Evolutionary conservation across 2,113 vertebrate species (phyloP), one percentile per base, ranked within the genome.

Genomic region (Drymodes brunneopygia): DNA sequence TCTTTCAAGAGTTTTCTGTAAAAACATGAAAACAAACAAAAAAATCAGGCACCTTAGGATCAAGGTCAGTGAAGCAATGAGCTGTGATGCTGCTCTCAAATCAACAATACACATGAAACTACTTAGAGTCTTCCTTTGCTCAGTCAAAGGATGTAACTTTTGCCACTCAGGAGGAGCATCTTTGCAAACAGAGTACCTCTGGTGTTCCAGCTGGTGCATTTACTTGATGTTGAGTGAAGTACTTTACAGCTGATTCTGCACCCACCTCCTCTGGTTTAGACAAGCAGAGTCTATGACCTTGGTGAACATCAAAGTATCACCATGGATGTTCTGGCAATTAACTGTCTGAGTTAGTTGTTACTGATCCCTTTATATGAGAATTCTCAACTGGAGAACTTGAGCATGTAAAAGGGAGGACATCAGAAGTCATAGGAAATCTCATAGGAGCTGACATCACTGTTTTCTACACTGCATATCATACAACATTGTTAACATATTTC

Each of bases 391-490:
- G 51, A 51, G 36, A 81, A 54, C 56, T 71, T 58, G 16, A 64
- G 35, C 24, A 7, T 36, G 18, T 74, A 94, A 48, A 84, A 88
- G 48, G 48, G 27, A 86, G 25, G 44, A 79, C 45, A 15, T 33
- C 11, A 36, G 60, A 84, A 74, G 29, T 64, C 60, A 40, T 9
- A 53, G 57, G 40, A 93, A 86, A 31, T 87, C 73, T 87, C 51
- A 42, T 3, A 74, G 86, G 72, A 95, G 47, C 91, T 60, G 71
- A 86, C 62, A 73, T 81, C 77, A 53, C 47, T 81, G n/a, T n/a
- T 83, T 89, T 78, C 35, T 78, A 7, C 23, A 13, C 27, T 84
- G 64, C 15, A 15, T 71, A n/a, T 89, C 53, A 5, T 73, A 53
- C 0, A 4, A 94, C 65, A 45, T 62, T 92, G 86, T 73, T 78